A percentile compares a stretch with the other conserved stretches of the same genome.
phyloP scores from a whole-genome alignment of 2,888 invertebrate genomes.

The Caenorhabditis sp. region DNA sequence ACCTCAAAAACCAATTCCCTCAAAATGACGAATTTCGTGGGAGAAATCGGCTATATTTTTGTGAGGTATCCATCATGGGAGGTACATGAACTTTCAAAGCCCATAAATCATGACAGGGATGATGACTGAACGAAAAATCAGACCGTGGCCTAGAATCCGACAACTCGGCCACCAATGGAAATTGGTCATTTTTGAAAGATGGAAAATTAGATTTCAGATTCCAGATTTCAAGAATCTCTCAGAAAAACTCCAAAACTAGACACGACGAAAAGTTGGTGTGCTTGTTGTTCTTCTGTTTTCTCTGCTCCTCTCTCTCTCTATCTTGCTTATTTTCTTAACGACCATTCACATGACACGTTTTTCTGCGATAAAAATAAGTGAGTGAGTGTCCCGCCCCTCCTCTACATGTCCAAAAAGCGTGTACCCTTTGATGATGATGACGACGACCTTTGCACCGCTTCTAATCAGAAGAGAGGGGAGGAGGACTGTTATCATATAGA shows the following conservation, averaged over 20 bases:
- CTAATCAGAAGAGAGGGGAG: not conserved
- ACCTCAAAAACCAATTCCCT: not conserved
- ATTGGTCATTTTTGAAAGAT: too few species aligned
- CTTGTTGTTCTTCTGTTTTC: not conserved
- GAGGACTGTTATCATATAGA: not conserved
- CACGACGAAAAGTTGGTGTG: not conserved
- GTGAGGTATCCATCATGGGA: too few species aligned
- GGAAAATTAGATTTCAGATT: too few species aligned
- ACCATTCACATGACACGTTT: conserved; percentile 56
- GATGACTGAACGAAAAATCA: too few species aligned
- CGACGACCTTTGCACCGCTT: conserved; percentile 24
- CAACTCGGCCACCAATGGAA: too few species aligned
- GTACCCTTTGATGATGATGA: not conserved
- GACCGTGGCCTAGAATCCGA: too few species aligned
- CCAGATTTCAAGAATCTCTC: too few species aligned
- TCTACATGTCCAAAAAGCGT: conserved; percentile 41
- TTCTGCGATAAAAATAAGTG: conserved; percentile 36
- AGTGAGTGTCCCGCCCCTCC: conserved; percentile 2
- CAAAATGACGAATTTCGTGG: not conserved
- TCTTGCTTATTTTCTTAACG: not conserved
- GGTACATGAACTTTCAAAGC: too few species aligned
- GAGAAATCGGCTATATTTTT: too few species aligned
- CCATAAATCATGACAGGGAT: too few species aligned
- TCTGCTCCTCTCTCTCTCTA: not conserved
- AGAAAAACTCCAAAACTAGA: too few species aligned